Evolutionary conservation across 2,113 vertebrate genomes (phyloP).

Genomic region (Pollimyrus isidori): DNA sequence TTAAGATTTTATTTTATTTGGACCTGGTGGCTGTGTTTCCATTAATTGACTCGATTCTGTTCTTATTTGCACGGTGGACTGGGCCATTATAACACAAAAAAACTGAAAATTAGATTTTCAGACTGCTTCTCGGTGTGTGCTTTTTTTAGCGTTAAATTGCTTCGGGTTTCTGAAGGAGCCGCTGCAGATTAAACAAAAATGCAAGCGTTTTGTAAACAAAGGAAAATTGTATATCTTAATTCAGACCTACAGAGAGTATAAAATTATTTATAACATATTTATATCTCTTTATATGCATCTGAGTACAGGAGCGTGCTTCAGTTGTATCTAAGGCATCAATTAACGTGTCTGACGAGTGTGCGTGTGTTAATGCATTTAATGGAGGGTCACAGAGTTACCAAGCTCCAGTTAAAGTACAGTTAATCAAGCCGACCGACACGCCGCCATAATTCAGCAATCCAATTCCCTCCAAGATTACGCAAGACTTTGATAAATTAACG

Average conservation of each 20-base stretch:
- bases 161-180: background rate
- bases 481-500: constrained; percentile 24
- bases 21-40: background rate
- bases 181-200: background rate
- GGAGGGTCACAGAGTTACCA: constrained; percentile 5
- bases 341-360: background rate
- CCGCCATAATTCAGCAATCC: constrained; percentile 19
- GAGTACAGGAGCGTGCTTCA: background rate
- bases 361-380: background rate
- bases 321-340: background rate
- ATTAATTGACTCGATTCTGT: background rate
- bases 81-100: background rate
- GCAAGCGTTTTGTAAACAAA: background rate
- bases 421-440: constrained; percentile 19
- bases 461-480: constrained; percentile 21
- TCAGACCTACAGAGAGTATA: background rate
- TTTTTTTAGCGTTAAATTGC: background rate
- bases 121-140: background rate
- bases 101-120: background rate
- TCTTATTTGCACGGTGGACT: background rate
- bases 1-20: background rate
- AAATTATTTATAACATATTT: background rate
- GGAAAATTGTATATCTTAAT: background rate
- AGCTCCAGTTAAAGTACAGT: constrained; percentile 10
- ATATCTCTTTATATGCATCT: background rate